Percentiles rank a stretch among this genome's conserved stretches.
phyloP scores from a whole-genome alignment of 2,888 invertebrate species.

The Andrena fulva region DNA sequence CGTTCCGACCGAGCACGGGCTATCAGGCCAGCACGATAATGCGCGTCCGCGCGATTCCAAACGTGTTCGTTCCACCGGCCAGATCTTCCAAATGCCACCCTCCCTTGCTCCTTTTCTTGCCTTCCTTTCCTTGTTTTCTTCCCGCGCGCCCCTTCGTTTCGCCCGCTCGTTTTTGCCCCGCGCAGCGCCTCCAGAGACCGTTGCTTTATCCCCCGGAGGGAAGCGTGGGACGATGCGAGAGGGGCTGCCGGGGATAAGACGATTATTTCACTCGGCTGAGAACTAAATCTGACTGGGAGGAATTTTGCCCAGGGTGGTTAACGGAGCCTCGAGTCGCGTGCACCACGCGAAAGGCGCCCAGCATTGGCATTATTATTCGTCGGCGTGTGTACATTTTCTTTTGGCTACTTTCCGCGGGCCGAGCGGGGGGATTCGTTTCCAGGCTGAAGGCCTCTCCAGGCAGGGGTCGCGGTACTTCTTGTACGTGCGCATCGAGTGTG shows the following conservation, averaged over 20 bases:
- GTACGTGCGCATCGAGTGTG: not conserved
- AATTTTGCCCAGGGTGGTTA: conserved; percentile 10
- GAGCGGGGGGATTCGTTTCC: too few species aligned
- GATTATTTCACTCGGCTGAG: conserved; percentile 40
- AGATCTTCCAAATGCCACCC: not conserved
- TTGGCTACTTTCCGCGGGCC: not conserved
- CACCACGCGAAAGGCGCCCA: not conserved
- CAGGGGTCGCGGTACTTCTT: too few species aligned
- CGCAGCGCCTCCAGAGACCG: not conserved
- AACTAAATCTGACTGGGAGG: conserved; percentile 13
- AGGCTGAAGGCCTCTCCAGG: too few species aligned
- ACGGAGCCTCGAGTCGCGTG: not conserved
- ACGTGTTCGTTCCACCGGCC: not conserved
- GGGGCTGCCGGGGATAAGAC: conserved; percentile 12
- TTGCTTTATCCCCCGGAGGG: not conserved
- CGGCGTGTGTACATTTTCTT: not conserved
- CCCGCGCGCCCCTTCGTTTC: not conserved
- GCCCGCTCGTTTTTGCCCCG: not conserved
- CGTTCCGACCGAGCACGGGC: conserved; percentile 19
- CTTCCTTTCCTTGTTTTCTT: not conserved
- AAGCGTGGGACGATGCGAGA: conserved; percentile 8
- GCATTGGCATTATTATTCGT: conserved; percentile 31
- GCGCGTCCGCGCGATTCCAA: conserved; percentile 11
- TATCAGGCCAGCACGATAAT: conserved; percentile 23
- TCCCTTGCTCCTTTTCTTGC: not conserved